Conservation (phyloP, 2,888 invertebrate genomes). For the Idaea dimidiata region DNA sequence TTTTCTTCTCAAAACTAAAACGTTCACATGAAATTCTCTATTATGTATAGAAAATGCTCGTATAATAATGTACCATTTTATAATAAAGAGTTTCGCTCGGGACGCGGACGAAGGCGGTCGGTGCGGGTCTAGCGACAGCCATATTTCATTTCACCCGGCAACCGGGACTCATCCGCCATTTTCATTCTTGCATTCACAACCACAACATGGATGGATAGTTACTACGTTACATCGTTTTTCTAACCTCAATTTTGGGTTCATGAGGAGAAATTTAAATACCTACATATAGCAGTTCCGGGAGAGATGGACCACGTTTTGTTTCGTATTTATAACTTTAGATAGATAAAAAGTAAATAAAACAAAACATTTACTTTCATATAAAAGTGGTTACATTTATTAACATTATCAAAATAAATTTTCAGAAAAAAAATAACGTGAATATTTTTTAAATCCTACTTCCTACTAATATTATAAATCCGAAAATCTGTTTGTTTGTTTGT, state of each 20-base stretch:
- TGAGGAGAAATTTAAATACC: slow-evolving; percentile 5
- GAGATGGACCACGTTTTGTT: no score
- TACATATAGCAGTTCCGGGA: slow-evolving; percentile 3
- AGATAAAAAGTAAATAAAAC: no score
- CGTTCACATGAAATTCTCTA: background rate
- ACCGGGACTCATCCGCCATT: slow-evolving; percentile 54
- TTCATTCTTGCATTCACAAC: slow-evolving; percentile 50
- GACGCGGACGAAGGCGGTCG: slow-evolving; percentile 23
- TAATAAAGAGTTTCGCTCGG: slow-evolving; percentile 19
- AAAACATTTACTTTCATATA: no score
- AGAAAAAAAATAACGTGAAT: no score
- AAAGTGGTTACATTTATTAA: no score
- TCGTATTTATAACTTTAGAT: no score
- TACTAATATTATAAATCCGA: no score
- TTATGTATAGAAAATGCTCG: background rate
- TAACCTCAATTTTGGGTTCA: slow-evolving; percentile 16
- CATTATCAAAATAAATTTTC: no score
- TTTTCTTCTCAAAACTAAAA: background rate
- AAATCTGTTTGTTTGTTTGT: no score
- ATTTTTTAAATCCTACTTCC: no score
- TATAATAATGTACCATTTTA: slow-evolving; percentile 2
- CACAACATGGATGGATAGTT: slow-evolving; percentile 41
- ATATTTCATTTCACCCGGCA: slow-evolving; percentile 66
- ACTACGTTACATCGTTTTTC: slow-evolving; percentile 36
- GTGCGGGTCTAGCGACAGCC: slow-evolving; percentile 47